Conservation (phyloP, 2,113 vertebrate genomes). For the Gymnobelideus leadbeateri region DNA sequence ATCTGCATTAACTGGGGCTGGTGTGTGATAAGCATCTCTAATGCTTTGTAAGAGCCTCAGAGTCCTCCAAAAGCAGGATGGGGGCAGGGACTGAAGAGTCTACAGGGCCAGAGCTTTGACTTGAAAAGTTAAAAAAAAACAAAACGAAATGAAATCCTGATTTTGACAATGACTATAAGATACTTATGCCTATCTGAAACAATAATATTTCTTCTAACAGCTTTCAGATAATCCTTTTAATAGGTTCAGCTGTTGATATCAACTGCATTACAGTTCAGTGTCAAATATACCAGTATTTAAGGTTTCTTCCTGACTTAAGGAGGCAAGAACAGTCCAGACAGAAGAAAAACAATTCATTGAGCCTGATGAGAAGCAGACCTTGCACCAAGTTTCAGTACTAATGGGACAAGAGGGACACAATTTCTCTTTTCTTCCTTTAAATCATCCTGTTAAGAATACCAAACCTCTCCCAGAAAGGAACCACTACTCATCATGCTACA, state of each 20-base stretch:
- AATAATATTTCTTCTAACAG: constrained; percentile 45
- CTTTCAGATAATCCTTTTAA: constrained; percentile 52
- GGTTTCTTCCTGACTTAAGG: constrained; percentile 68
- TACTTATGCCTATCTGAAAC: constrained; percentile 54
- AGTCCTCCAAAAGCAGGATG: neutral
- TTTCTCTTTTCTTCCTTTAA: constrained; percentile 72
- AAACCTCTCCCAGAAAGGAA: constrained; percentile 59
- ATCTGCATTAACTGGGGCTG: neutral
- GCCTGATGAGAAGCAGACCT: constrained; percentile 81
- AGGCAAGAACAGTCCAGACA: constrained; percentile 72
- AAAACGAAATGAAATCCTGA: neutral
- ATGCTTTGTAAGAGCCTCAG: neutral
- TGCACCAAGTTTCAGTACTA: constrained; percentile 71
- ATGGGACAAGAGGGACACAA: constrained; percentile 67
- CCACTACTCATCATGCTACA: constrained; percentile 14
- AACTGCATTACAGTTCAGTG: constrained; percentile 64
- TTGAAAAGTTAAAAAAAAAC: constrained; percentile 15
- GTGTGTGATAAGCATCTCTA: constrained; percentile 33
- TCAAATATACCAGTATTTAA: constrained; percentile 68
- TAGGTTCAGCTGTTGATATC: constrained; percentile 55
- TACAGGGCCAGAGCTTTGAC: constrained; percentile 30
- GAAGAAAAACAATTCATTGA: constrained; percentile 76
- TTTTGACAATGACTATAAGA: constrained; percentile 52
- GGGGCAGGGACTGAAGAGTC: neutral
- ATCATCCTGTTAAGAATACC: constrained; percentile 76